Base-by-base conservation (phyloP, 2,888 invertebrate species). In the Galerucella nymphaeae region DNA sequence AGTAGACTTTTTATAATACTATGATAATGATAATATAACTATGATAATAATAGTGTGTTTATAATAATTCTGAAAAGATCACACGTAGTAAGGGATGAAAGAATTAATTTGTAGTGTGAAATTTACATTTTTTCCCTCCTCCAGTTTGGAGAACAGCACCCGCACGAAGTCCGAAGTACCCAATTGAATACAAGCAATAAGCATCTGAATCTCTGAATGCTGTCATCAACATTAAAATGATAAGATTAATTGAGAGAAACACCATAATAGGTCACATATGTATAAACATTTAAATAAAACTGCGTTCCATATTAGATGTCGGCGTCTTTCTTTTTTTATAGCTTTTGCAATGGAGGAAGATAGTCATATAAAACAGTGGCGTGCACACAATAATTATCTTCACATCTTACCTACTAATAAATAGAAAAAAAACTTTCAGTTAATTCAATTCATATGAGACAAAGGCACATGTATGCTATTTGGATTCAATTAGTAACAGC, bases 211-310 rank as follows among this genome's bases (percentile, higher is more conserved):
- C 75, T 76, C 68, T 69, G 63, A 76, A 72, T 73, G 71, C 69
- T 75, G 73, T 73, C 75, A 74, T 69, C 65, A n/a, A 41, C 18
- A 72, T 41, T 53, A 18, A 64, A 50, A 70, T 65, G 66, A 67
- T 66, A 71, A 73, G 42, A 72, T 72, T 73, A 70, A 74, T 73
- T 76, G 41, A 75, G 68, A 75, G 74, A 74, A 77, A 62, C 74
- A 62, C 74, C 59, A 74, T 78, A 74, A 75, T 76, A 75, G 78
- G 79, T 76, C 78, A 76, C 79, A 78, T 74, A 75, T 78, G 76
- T 76, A 74, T 75, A 71, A 72, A 73, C 72, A 77, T 74, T 77
- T 75, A 76, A 70, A 64, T 58, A 38, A 42, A 66, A 68, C 53
- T 65, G 71, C 71, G 74, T 73, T 71, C 74, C 72, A 72, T 65